A percentile compares a stretch with the other conserved stretches of the same genome.
phyloP scores from a whole-genome alignment of 2,113 vertebrate species.

The Illadopsis cleaveri region DNA sequence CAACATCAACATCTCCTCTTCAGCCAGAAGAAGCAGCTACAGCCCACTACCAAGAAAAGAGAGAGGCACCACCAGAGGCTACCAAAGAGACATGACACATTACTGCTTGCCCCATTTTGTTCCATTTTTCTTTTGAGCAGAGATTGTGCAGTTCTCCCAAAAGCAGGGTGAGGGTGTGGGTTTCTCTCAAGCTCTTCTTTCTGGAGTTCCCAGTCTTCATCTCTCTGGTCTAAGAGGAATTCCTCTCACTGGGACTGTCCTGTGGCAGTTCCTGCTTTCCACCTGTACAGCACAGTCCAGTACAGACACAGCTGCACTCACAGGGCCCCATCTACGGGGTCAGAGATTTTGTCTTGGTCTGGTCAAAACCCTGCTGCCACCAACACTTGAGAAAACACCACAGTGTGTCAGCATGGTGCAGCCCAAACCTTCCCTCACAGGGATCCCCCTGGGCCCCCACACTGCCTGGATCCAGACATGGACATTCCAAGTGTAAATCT shows the following conservation, averaged over 20 bases:
- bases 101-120: background rate
- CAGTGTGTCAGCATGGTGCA: fast-evolving
- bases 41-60: background rate
- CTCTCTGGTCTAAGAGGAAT: conserved; percentile 73
- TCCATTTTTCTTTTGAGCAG: background rate
- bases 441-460: background rate
- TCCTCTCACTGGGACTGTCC: conserved; percentile 50
- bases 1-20: background rate
- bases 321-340: background rate
- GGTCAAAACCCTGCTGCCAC: background rate
- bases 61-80: background rate
- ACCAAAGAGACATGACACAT: background rate
- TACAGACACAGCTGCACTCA: background rate
- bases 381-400: background rate
- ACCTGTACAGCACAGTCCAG: background rate
- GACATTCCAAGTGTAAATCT: background rate
- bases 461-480: background rate
- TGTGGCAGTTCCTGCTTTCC: conserved; percentile 70
- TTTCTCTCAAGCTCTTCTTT: conserved; percentile 60
- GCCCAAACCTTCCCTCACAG: background rate
- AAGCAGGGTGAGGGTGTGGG: background rate
- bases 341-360: fast-evolving
- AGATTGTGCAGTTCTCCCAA: background rate
- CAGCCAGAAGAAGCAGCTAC: background rate
- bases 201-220: conserved; percentile 81